These are phyloP conservation scores for Oryzias dopingdopingensis DNA, from an alignment of 2,797 vertebrate species.

Conservation along the genomic window DNA sequence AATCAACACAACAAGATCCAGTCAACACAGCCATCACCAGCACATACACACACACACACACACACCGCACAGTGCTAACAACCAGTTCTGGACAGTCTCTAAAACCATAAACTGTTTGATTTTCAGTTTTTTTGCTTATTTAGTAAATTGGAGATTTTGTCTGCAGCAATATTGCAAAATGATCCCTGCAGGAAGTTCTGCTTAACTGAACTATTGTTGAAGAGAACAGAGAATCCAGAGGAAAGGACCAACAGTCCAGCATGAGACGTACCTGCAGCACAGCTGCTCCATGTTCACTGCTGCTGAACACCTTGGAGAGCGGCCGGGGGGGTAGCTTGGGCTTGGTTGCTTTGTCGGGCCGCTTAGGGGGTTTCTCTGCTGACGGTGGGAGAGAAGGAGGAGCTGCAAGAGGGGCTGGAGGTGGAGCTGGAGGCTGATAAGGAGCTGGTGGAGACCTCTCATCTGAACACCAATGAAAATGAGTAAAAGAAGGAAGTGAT, in stretches of 20 bases:
- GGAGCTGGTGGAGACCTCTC: slow-evolving; percentile 29
- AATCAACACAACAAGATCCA: too few relatives aligned
- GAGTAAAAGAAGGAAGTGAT: neutral
- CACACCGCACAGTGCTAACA: too few relatives aligned
- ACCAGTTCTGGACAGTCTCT: too few relatives aligned
- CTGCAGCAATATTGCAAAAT: too few relatives aligned
- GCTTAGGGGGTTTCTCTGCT: slow-evolving; percentile 41
- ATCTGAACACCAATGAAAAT: slow-evolving; percentile 33
- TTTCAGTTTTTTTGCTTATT: too few relatives aligned
- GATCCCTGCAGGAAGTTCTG: too few relatives aligned
- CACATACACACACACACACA: too few relatives aligned
- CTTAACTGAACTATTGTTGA: too few relatives aligned
- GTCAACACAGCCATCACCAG: too few relatives aligned
- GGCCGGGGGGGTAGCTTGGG: slow-evolving; percentile 70
- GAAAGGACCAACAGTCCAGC: neutral
- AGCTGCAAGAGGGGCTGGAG: slow-evolving; percentile 1
- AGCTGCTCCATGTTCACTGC: slow-evolving; percentile 65
- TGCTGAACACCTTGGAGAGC: slow-evolving; percentile 71
- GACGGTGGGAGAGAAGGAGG: slow-evolving; percentile 24
- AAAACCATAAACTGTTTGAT: too few relatives aligned
- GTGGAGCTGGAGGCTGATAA: slow-evolving; percentile 1
- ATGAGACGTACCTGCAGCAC: slow-evolving; percentile 70
- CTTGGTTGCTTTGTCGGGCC: slow-evolving; percentile 57
- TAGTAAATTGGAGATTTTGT: too few relatives aligned
- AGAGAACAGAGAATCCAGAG: too few relatives aligned